Base-by-base conservation (phyloP, 1,140 invertebrate species). In the Euschistus heros region DNA sequence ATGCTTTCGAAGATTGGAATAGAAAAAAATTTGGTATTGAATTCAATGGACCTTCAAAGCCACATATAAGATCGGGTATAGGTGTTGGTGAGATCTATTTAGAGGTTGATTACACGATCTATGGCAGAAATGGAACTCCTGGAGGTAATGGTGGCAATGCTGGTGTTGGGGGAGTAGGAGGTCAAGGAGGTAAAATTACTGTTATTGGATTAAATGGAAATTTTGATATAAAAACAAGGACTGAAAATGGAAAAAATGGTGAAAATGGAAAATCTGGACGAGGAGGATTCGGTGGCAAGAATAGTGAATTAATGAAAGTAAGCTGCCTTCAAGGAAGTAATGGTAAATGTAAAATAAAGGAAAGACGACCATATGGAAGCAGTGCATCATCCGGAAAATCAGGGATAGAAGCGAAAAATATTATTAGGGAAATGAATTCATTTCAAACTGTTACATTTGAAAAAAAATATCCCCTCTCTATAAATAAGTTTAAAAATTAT, bases 121-220 rank as follows among this genome's bases (percentile, higher is more conserved):
- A 42, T n/a, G 62, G 62, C 13, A 30, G 17, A 30, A 47, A n/a
- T 4, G 60, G 17, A 14, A 62, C 18, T 7, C 18, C n/a, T 62
- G 60, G 60, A 37, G 60, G 59, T 37, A 26, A 17, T 61, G 59
- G 44, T 62, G 65, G 59, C 3, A 20, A n/a, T n/a, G 66, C 61
- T 52, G 66, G 66, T 2, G n/a, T 22, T 37, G 60, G 24, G 14
- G 66, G 66, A 24, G 5, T 17, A n/a, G 66, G 61, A 63, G 66
- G 66, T 10, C 26, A 24, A n/a, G n/a, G n/a, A 20, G 47, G 47
- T 6, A 22, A 14, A 5, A 57, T 57, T 5, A 57, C 7, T 24
- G 10, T 57, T 27, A 57, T 57, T 10, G 54, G 24, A 8, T 4
- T 24, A 5, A 57, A 26, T 2, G 15, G 15, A 24, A 57, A 24